These are phyloP conservation scores for Stichodactyla mertensii DNA, from an alignment of 64 coral and sea anemone genomes.

Conservation along the genomic window DNA sequence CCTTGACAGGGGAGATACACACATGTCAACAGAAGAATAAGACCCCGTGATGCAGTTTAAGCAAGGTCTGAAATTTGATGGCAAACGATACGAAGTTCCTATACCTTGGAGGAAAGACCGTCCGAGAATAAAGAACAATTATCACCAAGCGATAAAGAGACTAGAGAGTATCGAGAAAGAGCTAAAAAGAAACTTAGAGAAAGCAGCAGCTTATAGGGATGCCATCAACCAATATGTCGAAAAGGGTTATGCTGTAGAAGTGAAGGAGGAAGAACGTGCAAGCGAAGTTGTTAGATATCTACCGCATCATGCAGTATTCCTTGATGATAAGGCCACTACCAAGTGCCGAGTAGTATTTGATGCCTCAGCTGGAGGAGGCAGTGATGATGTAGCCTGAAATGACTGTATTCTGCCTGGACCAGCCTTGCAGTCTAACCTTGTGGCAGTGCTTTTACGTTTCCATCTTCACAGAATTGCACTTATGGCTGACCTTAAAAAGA, in stretches of 20 bases:
- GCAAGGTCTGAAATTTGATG: slow-evolving; percentile 17
- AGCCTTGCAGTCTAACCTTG: slow-evolving; percentile 31
- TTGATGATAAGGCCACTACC: slow-evolving; percentile 25
- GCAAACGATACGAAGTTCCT: neutral
- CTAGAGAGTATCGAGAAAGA: too few relatives aligned
- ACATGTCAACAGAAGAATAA: slow-evolving; percentile 9
- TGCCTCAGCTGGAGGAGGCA: too few relatives aligned
- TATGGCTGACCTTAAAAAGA: slow-evolving; percentile 35
- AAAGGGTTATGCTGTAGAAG: neutral
- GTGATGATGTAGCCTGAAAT: neutral
- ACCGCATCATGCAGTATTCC: slow-evolving; percentile 55
- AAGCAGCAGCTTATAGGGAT: too few relatives aligned
- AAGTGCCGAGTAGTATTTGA: slow-evolving; percentile 35
- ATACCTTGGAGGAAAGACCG: slow-evolving; percentile 26
- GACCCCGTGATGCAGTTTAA: slow-evolving; percentile 23
- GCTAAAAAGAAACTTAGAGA: too few relatives aligned
- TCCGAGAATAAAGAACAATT: slow-evolving; percentile 23
- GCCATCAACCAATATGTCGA: too few relatives aligned
- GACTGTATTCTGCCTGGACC: slow-evolving; percentile 31
- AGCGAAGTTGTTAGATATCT: slow-evolving; percentile 14
- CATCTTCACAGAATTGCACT: neutral
- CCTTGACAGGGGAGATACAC: too few relatives aligned
- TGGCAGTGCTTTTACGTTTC: neutral
- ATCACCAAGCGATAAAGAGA: too few relatives aligned
- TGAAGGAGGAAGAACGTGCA: neutral